phyloP scores from a whole-genome alignment of 2,888 invertebrate species.

The Amitus sp. region DNA sequence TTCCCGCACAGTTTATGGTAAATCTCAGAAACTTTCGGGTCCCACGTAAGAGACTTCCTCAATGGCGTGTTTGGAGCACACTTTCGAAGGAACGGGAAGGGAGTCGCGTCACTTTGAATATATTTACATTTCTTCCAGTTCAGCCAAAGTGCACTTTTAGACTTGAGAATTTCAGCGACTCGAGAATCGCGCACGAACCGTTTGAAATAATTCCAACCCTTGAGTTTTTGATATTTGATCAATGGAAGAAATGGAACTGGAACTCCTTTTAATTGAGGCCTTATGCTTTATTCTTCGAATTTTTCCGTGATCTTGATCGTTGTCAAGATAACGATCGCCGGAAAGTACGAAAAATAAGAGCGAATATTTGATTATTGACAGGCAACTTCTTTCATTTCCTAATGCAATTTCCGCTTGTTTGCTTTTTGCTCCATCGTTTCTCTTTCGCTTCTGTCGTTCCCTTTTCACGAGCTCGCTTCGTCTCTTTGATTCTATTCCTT shows the following conservation, averaged over 20 bases:
- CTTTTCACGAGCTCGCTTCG: not conserved
- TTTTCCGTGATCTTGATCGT: no score
- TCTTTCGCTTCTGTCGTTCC: constrained; percentile 1
- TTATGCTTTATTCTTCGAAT: no score
- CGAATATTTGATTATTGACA: constrained; percentile 6
- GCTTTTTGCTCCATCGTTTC: not conserved
- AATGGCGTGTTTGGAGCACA: not conserved
- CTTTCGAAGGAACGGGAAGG: not conserved
- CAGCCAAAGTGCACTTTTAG: not conserved
- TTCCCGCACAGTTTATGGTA: no score
- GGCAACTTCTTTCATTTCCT: constrained; percentile 12
- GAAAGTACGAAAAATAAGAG: no score
- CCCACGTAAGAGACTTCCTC: not conserved
- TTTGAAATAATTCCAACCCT: not conserved
- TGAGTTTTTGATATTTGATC: no score
- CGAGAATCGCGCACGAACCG: not conserved
- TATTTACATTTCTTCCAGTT: not conserved
- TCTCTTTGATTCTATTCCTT: constrained; percentile 18
- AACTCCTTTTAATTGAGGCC: no score
- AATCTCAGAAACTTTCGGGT: no score
- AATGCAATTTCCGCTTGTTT: constrained; percentile 13
- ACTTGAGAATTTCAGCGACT: not conserved
- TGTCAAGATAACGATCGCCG: no score
- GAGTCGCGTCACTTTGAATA: not conserved
- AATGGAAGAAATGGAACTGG: no score